Evolutionary conservation across 1,140 invertebrate genomes (phyloP).

Genomic region (Apocrypta bakeri): DNA sequence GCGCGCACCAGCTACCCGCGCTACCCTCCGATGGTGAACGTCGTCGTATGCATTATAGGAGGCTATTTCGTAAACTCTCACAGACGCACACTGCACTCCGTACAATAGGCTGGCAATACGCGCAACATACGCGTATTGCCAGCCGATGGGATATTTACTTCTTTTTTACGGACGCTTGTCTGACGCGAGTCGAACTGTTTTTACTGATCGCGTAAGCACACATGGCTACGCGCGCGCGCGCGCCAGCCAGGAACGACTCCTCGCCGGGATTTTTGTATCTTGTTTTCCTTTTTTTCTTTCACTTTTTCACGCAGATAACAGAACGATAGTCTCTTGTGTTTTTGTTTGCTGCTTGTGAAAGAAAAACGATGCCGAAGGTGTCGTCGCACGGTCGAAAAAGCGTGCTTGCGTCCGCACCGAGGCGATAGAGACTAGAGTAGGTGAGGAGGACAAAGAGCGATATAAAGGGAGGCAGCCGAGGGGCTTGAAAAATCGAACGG

Average conservation of each 20-base stretch:
- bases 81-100: not conserved
- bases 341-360: too few relatives aligned
- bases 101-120: not conserved
- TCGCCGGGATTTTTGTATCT: too few relatives aligned
- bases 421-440: not conserved
- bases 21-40: not conserved
- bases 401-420: not conserved
- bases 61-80: not conserved
- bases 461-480: not conserved
- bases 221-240: not conserved
- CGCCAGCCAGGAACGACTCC: too few relatives aligned
- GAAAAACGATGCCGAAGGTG: too few relatives aligned
- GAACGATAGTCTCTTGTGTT: too few relatives aligned
- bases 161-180: not conserved
- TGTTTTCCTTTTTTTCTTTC: too few relatives aligned
- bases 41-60: not conserved
- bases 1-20: not conserved
- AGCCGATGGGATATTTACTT: too few relatives aligned
- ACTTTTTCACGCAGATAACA: too few relatives aligned
- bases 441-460: not conserved
- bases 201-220: not conserved
- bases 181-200: not conserved
- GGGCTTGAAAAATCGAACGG: constrained; percentile 48
- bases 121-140: too few relatives aligned
- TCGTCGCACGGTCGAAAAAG: too few relatives aligned